A percentile compares a stretch with the other conserved stretches of the same genome.
Conservation (phyloP, 2,888 invertebrate species). For the Diabrotica balteata region DNA sequence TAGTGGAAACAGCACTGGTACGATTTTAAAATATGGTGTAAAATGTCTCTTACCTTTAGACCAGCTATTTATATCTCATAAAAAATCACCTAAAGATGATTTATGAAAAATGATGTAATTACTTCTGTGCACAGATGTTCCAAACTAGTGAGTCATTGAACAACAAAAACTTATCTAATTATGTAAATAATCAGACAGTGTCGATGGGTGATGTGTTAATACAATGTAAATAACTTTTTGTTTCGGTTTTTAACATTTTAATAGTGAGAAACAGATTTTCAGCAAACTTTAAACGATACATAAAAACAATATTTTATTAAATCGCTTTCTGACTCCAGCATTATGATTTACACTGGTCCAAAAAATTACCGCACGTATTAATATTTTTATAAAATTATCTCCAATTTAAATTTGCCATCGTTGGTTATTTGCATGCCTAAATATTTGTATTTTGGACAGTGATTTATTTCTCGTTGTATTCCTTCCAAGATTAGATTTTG, state of each 20-base stretch:
- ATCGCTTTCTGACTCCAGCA: neutral
- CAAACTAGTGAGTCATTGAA: neutral
- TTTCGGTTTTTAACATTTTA: neutral
- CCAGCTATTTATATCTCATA: neutral
- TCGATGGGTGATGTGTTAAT: slow-evolving; percentile 4
- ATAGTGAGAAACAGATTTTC: neutral
- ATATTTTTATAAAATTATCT: too few relatives aligned
- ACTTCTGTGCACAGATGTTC: slow-evolving; percentile 9
- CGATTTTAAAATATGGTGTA: too few relatives aligned
- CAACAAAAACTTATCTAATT: slow-evolving; percentile 8
- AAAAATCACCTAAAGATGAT: slow-evolving; percentile 3
- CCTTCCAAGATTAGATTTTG: too few relatives aligned
- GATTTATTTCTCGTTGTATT: too few relatives aligned
- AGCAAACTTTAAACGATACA: neutral
- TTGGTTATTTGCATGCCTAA: too few relatives aligned
- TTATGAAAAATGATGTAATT: slow-evolving; percentile 13
- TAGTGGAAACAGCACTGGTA: too few relatives aligned
- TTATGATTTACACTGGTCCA: too few relatives aligned
- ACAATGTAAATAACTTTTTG: slow-evolving; percentile 8
- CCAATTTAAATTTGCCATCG: too few relatives aligned
- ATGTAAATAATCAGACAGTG: slow-evolving; percentile 7
- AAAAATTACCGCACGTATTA: neutral
- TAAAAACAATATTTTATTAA: slow-evolving; percentile 5
- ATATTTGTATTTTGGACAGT: too few relatives aligned
- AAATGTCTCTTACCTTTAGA: too few relatives aligned